These are phyloP conservation scores for Ammospiza maritima DNA, from an alignment of 2,797 vertebrate species.

Conservation along the genomic window DNA sequence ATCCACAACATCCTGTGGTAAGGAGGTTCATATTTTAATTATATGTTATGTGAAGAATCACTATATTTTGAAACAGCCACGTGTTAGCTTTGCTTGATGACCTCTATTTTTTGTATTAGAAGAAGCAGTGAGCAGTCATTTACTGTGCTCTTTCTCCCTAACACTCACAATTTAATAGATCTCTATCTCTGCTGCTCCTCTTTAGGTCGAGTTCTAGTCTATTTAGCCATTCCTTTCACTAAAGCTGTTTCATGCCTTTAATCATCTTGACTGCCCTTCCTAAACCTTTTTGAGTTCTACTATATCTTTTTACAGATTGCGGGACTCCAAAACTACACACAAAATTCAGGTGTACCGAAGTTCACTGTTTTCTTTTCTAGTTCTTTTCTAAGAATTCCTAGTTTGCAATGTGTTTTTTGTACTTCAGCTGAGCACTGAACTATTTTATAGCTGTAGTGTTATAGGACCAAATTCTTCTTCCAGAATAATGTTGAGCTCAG, in stretches of 20 bases:
- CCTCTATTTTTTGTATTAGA: not conserved
- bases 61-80: not conserved
- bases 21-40: constrained; percentile 28
- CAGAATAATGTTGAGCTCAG: not conserved
- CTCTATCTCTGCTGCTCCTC: constrained; percentile 6
- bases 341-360: not conserved
- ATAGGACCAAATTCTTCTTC: not conserved
- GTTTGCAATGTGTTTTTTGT: not conserved
- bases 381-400: constrained; percentile 6
- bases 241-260: constrained; percentile 7
- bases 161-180: constrained; percentile 14
- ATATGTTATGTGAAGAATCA: not conserved
- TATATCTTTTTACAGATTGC: not conserved
- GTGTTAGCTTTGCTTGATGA: not conserved
- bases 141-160: not conserved
- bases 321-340: not conserved
- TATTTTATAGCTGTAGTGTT: not conserved
- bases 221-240: constrained; percentile 10
- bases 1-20: constrained; percentile 14
- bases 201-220: not conserved
- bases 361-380: not conserved
- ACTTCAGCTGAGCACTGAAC: not conserved
- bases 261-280: not conserved
- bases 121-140: not conserved
- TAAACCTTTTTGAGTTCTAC: not conserved